A percentile compares a stretch with the other conserved stretches of the same genome.
phyloP scores from a whole-genome alignment of 2,113 vertebrate genomes.

The Tor tambroides region DNA sequence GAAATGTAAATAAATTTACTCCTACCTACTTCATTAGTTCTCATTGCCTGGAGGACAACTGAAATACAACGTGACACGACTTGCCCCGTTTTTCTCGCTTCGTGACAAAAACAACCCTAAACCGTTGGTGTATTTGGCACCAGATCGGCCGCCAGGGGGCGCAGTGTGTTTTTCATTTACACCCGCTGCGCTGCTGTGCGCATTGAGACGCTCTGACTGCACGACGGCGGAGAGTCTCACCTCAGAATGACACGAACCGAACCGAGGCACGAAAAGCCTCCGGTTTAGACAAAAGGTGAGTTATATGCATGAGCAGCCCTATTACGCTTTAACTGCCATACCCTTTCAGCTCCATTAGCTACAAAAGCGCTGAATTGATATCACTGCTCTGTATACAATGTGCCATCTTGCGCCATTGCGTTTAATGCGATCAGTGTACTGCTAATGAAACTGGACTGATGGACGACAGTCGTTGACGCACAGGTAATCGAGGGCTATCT shows the following conservation, averaged over 20 bases:
- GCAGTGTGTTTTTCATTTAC: not conserved
- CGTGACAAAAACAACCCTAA: not conserved
- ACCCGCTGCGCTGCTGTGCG: too few species aligned
- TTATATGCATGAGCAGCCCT: not conserved
- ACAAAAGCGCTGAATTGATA: not conserved
- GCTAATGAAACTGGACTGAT: not conserved
- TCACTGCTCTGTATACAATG: not conserved
- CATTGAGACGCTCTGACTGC: not conserved
- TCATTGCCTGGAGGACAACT: not conserved
- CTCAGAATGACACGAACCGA: not conserved
- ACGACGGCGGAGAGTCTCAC: not conserved
- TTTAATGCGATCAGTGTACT: not conserved
- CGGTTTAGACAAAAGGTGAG: constrained; percentile 32
- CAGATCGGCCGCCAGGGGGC: constrained; percentile 9
- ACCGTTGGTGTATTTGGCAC: not conserved
- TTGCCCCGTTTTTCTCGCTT: not conserved
- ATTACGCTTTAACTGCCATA: not conserved
- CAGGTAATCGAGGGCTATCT: not conserved
- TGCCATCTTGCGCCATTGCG: constrained; percentile 9
- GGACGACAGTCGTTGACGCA: not conserved
- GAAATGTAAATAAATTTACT: not conserved
- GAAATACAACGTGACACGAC: not conserved
- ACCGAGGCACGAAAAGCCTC: not conserved
- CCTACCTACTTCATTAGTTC: not conserved
- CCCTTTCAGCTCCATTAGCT: not conserved